Conservation (phyloP, 1,140 invertebrate species). For the Triops cancriformis region DNA sequence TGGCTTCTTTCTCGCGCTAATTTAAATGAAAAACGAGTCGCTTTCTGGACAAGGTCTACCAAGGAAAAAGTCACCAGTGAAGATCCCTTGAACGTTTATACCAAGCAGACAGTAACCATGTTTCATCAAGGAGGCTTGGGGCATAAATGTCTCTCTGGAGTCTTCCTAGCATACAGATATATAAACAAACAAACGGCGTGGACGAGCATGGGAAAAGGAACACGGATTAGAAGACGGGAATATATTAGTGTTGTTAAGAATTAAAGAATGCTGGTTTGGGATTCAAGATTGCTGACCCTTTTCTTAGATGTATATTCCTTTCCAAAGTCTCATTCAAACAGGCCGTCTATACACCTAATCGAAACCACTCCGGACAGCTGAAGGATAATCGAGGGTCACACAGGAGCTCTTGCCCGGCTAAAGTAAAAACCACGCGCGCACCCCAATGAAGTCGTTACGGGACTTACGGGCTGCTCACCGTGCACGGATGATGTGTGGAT, state of each 20-base stretch:
- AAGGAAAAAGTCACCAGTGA: background rate
- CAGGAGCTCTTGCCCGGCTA: too few species aligned
- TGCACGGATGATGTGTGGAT: background rate
- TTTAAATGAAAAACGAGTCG: slow-evolving; percentile 14
- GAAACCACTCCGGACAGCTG: too few species aligned
- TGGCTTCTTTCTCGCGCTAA: background rate
- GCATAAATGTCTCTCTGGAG: slow-evolving; percentile 10
- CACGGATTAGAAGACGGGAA: background rate
- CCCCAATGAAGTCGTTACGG: background rate
- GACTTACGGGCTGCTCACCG: background rate
- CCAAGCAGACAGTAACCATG: slow-evolving; percentile 12
- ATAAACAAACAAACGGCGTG: background rate
- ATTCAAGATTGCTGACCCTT: too few species aligned
- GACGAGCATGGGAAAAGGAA: background rate
- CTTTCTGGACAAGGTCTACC: background rate
- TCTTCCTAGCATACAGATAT: background rate
- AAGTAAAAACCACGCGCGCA: background rate
- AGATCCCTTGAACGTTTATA: background rate
- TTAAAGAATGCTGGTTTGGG: background rate
- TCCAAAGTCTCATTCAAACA: too few species aligned
- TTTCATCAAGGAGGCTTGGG: background rate
- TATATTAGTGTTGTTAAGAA: background rate
- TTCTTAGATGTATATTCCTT: too few species aligned
- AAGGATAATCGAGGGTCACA: too few species aligned
- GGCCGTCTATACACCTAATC: too few species aligned